Evolutionary conservation across 1,140 invertebrate species (phyloP).

Genomic region (Amphibalanus amphitrite): DNA sequence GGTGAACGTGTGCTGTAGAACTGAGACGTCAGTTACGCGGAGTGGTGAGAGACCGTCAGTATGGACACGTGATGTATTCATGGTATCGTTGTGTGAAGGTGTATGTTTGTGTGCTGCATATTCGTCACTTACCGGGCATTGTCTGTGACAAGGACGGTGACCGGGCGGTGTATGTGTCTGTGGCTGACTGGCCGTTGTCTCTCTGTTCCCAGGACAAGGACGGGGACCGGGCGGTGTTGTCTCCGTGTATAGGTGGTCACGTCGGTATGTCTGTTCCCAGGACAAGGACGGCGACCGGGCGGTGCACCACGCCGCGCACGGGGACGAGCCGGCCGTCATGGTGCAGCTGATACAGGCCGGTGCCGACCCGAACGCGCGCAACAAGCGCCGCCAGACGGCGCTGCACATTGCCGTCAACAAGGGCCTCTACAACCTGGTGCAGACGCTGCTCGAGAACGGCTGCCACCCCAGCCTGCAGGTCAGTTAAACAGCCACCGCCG

Average conservation of each 20-base stretch:
- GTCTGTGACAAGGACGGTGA: no score
- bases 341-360: slow-evolving; percentile 54
- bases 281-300: slow-evolving; percentile 93
- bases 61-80: no score
- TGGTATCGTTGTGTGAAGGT: no score
- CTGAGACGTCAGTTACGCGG: no score
- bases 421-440: slow-evolving; percentile 82
- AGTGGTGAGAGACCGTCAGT: no score
- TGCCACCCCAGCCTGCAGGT: slow-evolving; percentile 91
- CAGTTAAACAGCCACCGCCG: slow-evolving; percentile 20
- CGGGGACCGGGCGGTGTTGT: no score
- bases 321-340: slow-evolving; percentile 75
- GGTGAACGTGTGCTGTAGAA: no score
- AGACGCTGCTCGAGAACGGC: slow-evolving; percentile 68
- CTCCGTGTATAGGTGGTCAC: slow-evolving; percentile 1
- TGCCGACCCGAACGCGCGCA: slow-evolving; percentile 90
- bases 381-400: slow-evolving; percentile 89
- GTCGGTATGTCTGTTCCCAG: slow-evolving; percentile 27
- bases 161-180: no score
- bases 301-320: slow-evolving; percentile 93
- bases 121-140: no score
- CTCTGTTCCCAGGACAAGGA: no score
- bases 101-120: no score
- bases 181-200: no score
- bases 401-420: slow-evolving; percentile 94